phyloP scores from a whole-genome alignment of 2,113 vertebrate genomes.

The Sterrhoptilus dennistouni region DNA sequence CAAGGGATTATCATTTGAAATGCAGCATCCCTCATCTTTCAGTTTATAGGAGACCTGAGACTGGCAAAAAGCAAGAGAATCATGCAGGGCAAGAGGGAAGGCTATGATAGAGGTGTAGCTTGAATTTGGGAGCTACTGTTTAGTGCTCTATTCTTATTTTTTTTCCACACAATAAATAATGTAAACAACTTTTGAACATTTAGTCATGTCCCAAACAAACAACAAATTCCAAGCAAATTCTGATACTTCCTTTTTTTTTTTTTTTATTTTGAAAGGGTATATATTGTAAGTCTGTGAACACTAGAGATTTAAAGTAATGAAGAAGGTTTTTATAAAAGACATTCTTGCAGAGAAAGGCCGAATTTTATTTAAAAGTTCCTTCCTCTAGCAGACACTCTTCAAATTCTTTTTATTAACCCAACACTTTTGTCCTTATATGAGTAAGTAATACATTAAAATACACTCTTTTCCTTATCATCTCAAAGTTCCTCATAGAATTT shows the following conservation, averaged over 20 bases:
- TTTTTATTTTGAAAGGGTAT: background rate
- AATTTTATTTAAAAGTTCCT: background rate
- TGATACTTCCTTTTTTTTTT: background rate
- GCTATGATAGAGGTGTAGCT: background rate
- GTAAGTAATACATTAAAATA: background rate
- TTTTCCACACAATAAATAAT: background rate
- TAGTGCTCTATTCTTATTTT: background rate
- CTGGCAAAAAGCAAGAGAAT: background rate
- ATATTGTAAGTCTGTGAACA: background rate
- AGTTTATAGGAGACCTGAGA: background rate
- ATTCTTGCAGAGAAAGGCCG: background rate
- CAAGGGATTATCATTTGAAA: background rate
- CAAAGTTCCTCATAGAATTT: background rate
- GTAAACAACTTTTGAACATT: background rate
- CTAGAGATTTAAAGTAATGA: background rate
- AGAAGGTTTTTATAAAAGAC: background rate
- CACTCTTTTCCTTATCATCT: background rate
- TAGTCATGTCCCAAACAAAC: background rate
- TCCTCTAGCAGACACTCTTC: background rate
- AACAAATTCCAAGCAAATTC: background rate
- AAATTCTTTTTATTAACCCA: background rate
- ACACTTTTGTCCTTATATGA: background rate
- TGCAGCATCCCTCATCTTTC: background rate
- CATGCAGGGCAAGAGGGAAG: background rate
- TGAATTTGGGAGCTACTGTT: background rate